These are phyloP conservation scores for Sepioteuthis lessoniana DNA, from an alignment of 2,888 invertebrate genomes.

Conservation along the genomic window DNA sequence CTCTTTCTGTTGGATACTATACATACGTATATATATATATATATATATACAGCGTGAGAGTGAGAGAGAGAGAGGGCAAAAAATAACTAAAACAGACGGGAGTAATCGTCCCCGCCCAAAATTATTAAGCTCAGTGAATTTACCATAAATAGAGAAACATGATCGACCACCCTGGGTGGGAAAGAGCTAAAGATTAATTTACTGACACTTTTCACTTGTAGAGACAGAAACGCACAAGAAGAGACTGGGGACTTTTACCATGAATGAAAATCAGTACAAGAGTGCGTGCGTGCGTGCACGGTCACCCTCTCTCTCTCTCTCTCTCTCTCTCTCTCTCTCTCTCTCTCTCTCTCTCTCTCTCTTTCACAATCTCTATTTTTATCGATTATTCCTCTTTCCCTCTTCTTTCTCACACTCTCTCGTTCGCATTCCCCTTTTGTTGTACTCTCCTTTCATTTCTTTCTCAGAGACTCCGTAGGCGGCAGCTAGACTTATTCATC, in stretches of 20 bases:
- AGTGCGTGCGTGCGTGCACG: too few relatives aligned
- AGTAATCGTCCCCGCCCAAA: neutral
- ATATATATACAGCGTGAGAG: too few relatives aligned
- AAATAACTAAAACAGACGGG: neutral
- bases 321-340: constrained; percentile 47
- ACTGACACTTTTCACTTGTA: neutral
- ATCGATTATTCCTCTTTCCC: too few relatives aligned
- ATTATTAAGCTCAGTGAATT: neutral
- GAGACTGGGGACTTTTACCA: too few relatives aligned
- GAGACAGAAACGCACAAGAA: neutral
- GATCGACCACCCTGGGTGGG: neutral
- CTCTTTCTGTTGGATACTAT: too few relatives aligned
- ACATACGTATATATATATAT: too few relatives aligned
- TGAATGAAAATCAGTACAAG: too few relatives aligned
- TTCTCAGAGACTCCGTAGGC: too few relatives aligned
- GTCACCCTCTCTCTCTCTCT: neutral
- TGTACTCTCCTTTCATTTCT: too few relatives aligned
- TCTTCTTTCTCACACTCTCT: too few relatives aligned
- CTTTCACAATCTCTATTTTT: constrained; percentile 43
- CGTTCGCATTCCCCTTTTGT: too few relatives aligned
- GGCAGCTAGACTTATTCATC: too few relatives aligned
- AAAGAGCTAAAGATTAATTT: neutral
- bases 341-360: constrained; percentile 47
- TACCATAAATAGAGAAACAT: neutral
- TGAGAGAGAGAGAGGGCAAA: neutral